A percentile compares a stretch with the other conserved stretches of the same genome.
phyloP scores from a whole-genome alignment of 2,888 invertebrate genomes.

The Ornithoptera priamus region DNA sequence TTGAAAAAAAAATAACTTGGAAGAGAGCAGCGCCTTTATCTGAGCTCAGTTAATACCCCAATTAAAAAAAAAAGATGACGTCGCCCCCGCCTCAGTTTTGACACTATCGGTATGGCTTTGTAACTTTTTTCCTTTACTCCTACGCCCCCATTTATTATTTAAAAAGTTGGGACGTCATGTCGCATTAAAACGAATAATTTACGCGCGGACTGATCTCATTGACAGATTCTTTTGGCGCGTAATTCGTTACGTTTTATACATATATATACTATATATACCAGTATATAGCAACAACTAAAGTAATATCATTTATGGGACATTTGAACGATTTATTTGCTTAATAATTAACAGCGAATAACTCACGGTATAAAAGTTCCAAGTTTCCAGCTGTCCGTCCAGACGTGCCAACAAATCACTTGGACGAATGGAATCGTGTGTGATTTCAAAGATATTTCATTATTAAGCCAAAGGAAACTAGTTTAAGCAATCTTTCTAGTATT shows the following conservation, averaged over 20 bases:
- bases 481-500: not conserved
- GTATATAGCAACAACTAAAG: too few relatives aligned
- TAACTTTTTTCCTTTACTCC: slow-evolving; percentile 32
- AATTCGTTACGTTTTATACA: not conserved
- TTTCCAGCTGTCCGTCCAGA: too few relatives aligned
- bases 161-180: slow-evolving; percentile 11
- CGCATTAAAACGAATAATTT: slow-evolving; percentile 2
- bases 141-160: slow-evolving; percentile 22
- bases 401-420: not conserved
- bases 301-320: not conserved
- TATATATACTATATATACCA: too few relatives aligned
- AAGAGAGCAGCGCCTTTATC: slow-evolving; percentile 67
- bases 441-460: not conserved
- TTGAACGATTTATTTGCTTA: not conserved
- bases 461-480: not conserved
- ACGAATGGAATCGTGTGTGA: not conserved
- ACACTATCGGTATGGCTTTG: slow-evolving; percentile 34
- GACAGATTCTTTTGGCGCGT: slow-evolving; percentile 12
- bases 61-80: slow-evolving; percentile 71
- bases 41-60: slow-evolving; percentile 74
- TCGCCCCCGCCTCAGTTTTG: slow-evolving; percentile 42
- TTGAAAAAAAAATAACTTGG: slow-evolving; percentile 51
- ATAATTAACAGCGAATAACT: not conserved
- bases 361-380: not conserved
- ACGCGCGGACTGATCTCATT: slow-evolving; percentile 12